Evolutionary conservation across 1,140 invertebrate species (phyloP), one percentile per base, ranked within the genome.

Genomic region (Caenorhabditis briggsae): DNA sequence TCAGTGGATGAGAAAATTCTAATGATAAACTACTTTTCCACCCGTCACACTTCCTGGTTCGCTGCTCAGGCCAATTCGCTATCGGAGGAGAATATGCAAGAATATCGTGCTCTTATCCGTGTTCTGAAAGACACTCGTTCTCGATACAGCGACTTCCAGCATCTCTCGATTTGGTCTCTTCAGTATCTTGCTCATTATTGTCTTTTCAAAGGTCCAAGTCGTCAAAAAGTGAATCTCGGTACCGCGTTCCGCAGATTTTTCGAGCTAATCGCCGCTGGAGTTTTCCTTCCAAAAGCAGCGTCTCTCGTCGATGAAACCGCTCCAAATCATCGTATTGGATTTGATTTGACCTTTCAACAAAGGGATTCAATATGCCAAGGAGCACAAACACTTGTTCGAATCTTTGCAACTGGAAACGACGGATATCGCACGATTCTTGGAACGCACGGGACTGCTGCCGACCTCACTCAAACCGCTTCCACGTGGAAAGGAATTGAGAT

Each of bases 221-320:
- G 70, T 5, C 43, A 50, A 23, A 78, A 78, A 78, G 20, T 23
- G 18, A 50, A n/a, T 50, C 33, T 78, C 6, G 70, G 70, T 12
- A 78, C 70, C 8, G 70, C 70, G 7, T 78, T 78, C 70, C 70
- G 70, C 8, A 46, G 70, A 11, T 78, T 78, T n/a, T 78, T 78
- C 18, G 70, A 78, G 33, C 2, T 50, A 5, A 78, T 78, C 41
- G 46, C 46, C 12, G n/a, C 46, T 23, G 70, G 70, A 20, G 11
- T 53, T 9, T 43, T 78, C 53, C 70, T 78, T 5, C 70, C 70
- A 43, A 78, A 78, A 53, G 25, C 46, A 2, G 12, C 70, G 2
- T 7, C 8, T 25, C 43, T 78, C 0, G 23, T 50, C 12, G 70
- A 78, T 50, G 46, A 46, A 50, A 41, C 33, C 0, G 12, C 46